Evolutionary conservation across 2,888 invertebrate genomes (phyloP).

Genomic region (Osedax frankpressi): DNA sequence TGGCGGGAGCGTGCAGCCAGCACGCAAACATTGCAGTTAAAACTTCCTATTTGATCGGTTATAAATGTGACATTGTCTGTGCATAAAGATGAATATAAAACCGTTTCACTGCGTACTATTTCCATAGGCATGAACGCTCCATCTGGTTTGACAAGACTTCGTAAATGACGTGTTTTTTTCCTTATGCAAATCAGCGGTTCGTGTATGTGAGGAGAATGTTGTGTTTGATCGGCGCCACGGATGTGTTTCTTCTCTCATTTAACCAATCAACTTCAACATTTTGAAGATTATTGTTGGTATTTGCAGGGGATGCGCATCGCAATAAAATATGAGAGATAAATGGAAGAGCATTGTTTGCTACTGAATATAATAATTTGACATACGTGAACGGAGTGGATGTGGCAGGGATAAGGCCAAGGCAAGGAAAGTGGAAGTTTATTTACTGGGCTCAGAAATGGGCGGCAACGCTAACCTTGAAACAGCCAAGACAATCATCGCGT

Average conservation of each 20-base stretch:
- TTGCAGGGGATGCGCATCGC: too few relatives aligned
- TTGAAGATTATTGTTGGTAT: too few relatives aligned
- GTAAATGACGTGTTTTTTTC: not conserved
- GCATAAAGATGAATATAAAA: not conserved
- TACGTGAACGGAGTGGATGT: too few relatives aligned
- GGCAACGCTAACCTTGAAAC: too few relatives aligned
- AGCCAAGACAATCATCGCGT: too few relatives aligned
- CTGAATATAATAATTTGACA: too few relatives aligned
- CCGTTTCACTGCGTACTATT: constrained; percentile 1
- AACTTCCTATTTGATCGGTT: not conserved
- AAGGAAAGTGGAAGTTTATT: too few relatives aligned
- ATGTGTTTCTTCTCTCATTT: not conserved
- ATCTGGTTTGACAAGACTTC: not conserved
- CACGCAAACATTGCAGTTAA: not conserved
- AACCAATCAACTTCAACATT: too few relatives aligned
- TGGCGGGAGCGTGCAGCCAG: not conserved
- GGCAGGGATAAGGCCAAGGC: too few relatives aligned
- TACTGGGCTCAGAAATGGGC: too few relatives aligned
- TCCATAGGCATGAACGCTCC: constrained; percentile 2
- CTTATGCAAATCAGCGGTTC: constrained; percentile 9
- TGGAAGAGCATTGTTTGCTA: too few relatives aligned
- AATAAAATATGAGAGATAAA: too few relatives aligned
- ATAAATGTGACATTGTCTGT: not conserved
- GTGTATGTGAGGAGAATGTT: not conserved
- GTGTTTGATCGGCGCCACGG: not conserved